A percentile compares a stretch with the other conserved stretches of the same genome.
These are phyloP conservation scores for Stenichneumon culpator DNA, from an alignment of 2,888 invertebrate species.

Conservation along the genomic window DNA sequence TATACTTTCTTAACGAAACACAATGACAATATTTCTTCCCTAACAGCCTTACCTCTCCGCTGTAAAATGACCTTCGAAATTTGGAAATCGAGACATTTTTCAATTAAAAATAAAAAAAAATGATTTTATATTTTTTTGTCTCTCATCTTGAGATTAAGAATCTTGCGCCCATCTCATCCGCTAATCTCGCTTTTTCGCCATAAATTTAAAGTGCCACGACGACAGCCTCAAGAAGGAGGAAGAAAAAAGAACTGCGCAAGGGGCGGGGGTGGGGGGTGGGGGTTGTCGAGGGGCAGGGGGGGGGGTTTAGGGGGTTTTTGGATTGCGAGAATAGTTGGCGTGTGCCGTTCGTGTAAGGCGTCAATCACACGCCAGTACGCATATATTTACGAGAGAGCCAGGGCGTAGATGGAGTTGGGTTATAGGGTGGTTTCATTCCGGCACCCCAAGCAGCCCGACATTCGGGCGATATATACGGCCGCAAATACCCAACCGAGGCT, in stretches of 20 bases:
- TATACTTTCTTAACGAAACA: no score
- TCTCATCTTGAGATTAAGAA: no score
- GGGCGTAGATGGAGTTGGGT: slow-evolving; percentile 1
- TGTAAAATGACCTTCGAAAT: no score
- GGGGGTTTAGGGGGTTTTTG: slow-evolving; percentile 18
- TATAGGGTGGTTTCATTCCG: slow-evolving; percentile 53
- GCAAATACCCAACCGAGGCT: slow-evolving; percentile 58
- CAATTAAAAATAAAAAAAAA: no score
- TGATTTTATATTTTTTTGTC: no score
- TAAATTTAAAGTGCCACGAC: not conserved
- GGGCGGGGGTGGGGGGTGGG: slow-evolving; percentile 4
- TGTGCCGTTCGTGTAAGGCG: slow-evolving; percentile 82
- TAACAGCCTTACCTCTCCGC: no score
- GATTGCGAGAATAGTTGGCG: slow-evolving; percentile 72
- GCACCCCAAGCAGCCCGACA: slow-evolving; percentile 53
- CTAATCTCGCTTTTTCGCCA: not conserved
- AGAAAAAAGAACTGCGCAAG: slow-evolving; percentile 41
- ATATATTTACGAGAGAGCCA: slow-evolving; percentile 81
- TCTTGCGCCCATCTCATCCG: not conserved
- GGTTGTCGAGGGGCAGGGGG: not conserved
- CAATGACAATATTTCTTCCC: not conserved
- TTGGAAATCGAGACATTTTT: no score
- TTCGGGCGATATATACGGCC: slow-evolving; percentile 31
- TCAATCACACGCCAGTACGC: slow-evolving; percentile 84
- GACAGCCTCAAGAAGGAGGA: not conserved